phyloP scores from a whole-genome alignment of 2,888 invertebrate genomes.

The Trachelus troglodyta region DNA sequence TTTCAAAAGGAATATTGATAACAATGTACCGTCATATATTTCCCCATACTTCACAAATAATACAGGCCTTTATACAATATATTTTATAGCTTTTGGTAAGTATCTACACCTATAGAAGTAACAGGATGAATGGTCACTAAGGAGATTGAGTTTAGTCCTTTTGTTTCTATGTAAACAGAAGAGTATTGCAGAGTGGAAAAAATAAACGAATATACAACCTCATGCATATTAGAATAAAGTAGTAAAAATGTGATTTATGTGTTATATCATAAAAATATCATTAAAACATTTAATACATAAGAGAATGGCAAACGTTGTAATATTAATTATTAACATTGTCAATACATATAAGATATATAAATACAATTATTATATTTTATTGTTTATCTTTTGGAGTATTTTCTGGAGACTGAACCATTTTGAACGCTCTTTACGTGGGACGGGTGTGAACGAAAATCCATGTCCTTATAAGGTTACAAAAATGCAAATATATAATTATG shows the following conservation, averaged over 20 bases:
- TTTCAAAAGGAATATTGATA: not conserved
- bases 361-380: not conserved
- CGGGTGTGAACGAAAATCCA: not conserved
- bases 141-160: not conserved
- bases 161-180: not conserved
- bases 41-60: conserved; percentile 20
- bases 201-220: not conserved
- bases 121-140: not conserved
- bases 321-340: not conserved
- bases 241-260: not conserved
- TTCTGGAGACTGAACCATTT: not conserved
- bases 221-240: not conserved
- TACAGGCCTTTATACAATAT: conserved; percentile 20
- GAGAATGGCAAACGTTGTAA: not conserved
- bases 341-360: not conserved
- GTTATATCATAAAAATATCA: not conserved
- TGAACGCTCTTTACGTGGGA: not conserved
- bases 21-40: conserved; percentile 21
- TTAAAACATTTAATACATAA: not conserved
- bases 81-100: not conserved
- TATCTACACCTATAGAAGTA: not conserved
- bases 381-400: not conserved
- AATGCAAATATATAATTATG: not conserved
- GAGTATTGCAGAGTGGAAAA: not conserved
- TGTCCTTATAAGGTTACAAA: conserved; percentile 1